Percentiles rank a stretch among this genome's conserved stretches.
Evolutionary conservation across 2,888 invertebrate species (phyloP).

Genomic region (Notodonta ziczac): DNA sequence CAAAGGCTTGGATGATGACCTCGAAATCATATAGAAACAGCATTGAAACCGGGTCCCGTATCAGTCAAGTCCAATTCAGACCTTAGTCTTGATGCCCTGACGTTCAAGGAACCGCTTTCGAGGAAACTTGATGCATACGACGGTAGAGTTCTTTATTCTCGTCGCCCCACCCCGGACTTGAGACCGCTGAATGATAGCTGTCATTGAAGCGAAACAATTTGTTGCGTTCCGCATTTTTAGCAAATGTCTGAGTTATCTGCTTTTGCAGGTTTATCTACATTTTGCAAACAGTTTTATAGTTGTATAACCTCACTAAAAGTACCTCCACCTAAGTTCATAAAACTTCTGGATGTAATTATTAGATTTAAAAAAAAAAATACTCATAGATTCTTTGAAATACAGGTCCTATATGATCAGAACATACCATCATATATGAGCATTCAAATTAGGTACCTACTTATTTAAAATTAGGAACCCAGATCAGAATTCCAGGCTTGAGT

Average conservation of each 20-base stretch:
- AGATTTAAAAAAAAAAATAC: too few relatives aligned
- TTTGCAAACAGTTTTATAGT: conserved; percentile 37
- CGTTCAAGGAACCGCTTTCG: conserved; percentile 18
- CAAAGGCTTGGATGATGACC: conserved; percentile 74
- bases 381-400: too few relatives aligned
- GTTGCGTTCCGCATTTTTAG: conserved; percentile 59
- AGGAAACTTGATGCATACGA: conserved; percentile 37
- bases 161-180: conserved; percentile 78
- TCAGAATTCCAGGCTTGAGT: too few relatives aligned
- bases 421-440: too few relatives aligned
- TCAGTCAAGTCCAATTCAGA: conserved; percentile 29
- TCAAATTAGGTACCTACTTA: too few relatives aligned
- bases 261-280: conserved; percentile 28
- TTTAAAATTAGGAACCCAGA: too few relatives aligned
- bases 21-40: conserved; percentile 70
- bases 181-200: conserved; percentile 68
- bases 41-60: conserved; percentile 51
- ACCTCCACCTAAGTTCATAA: conserved; percentile 22
- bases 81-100: conserved; percentile 20
- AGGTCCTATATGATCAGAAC: too few relatives aligned
- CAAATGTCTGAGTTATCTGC: conserved; percentile 36
- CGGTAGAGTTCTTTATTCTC: conserved; percentile 49
- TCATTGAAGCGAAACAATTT: conserved; percentile 70
- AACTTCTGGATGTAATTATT: background rate
- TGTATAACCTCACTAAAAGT: conserved; percentile 35